Percentiles rank a stretch among this genome's conserved stretches.
phyloP scores from a whole-genome alignment of 2,113 vertebrate species.

The Microtus montanus region DNA sequence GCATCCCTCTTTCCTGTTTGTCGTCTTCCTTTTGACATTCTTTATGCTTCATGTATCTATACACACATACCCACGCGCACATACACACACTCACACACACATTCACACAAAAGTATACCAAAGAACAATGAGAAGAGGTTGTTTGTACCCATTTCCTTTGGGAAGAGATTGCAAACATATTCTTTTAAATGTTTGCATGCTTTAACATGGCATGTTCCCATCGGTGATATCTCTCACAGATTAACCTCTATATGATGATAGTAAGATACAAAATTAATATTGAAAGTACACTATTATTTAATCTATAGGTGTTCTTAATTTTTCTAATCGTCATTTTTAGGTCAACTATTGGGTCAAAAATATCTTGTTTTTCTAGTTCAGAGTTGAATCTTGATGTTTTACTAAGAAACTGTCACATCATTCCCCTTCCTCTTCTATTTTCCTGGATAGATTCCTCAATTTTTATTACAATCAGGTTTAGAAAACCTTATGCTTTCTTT shows the following conservation, averaged over 20 bases:
- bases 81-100: neutral
- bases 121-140: neutral
- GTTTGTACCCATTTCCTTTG: neutral
- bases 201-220: neutral
- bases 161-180: neutral
- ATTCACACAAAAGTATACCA: neutral
- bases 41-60: neutral
- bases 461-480: neutral
- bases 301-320: slow-evolving; percentile 5
- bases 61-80: neutral
- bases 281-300: neutral
- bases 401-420: neutral
- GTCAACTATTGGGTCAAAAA: neutral
- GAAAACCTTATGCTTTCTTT: neutral
- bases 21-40: neutral
- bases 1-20: neutral
- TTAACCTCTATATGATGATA: neutral
- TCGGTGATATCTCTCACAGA: neutral
- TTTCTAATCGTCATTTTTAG: neutral
- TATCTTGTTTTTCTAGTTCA: neutral
- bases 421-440: neutral
- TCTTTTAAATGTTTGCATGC: neutral
- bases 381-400: neutral
- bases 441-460: neutral
- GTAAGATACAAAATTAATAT: neutral